Percentiles rank a stretch among this genome's conserved stretches.
Conservation (phyloP, 2,797 vertebrate species). For the Aeoliscus strigatus region DNA sequence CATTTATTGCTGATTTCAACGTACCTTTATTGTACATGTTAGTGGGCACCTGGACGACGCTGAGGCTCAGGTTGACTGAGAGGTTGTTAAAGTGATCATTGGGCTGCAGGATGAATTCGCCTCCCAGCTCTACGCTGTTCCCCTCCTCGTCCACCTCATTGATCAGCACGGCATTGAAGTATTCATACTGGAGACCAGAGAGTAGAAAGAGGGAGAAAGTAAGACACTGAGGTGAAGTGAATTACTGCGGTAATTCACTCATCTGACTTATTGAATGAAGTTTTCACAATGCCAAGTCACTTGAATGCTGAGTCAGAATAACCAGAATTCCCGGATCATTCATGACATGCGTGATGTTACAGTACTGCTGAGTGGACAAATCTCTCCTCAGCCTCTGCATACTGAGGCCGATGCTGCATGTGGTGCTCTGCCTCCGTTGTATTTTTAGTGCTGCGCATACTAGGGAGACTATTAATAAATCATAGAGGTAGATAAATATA, state of each 20-base stretch:
- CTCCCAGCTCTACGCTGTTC: constrained; percentile 81
- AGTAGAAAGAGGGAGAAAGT: constrained; percentile 30
- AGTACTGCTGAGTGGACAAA: constrained; percentile 55
- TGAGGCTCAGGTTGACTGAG: constrained; percentile 84
- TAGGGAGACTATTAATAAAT: constrained; percentile 75
- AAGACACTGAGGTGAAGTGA: constrained; percentile 7
- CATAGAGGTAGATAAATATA: constrained; percentile 71
- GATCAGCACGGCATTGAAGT: constrained; percentile 89
- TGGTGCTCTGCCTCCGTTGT: constrained; percentile 47
- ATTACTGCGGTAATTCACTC: no score
- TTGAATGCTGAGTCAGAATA: constrained; percentile 53
- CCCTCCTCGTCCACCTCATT: constrained; percentile 83
- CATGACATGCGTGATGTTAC: constrained; percentile 39
- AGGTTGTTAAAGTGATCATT: constrained; percentile 92
- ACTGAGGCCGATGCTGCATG: constrained; percentile 36
- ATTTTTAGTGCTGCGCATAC: constrained; percentile 74
- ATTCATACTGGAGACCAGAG: constrained; percentile 88
- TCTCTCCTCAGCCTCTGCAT: constrained; percentile 22
- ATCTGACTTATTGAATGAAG: constrained; percentile 18
- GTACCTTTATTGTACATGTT: constrained; percentile 96
- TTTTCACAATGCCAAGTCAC: constrained; percentile 24
- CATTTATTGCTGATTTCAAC: no score
- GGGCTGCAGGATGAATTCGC: constrained; percentile 84
- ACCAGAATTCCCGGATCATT: constrained; percentile 54
- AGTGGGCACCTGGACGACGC: constrained; percentile 92